phyloP scores from a whole-genome alignment of 2,888 invertebrate species.

The Lithophane semibrunnea region DNA sequence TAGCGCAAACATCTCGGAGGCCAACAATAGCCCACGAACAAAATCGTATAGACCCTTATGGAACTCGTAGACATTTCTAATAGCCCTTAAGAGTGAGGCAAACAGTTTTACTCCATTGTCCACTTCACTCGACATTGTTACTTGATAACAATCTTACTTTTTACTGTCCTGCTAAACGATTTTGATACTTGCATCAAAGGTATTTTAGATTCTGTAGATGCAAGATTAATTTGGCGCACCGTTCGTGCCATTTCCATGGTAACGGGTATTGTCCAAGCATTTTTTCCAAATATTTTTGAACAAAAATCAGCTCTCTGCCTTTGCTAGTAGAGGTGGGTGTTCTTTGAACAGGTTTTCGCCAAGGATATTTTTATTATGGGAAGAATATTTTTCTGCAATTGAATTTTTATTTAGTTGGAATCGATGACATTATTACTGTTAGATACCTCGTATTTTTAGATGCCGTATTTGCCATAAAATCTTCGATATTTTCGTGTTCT shows the following conservation, averaged over 20 bases:
- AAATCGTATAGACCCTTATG: conserved; percentile 73
- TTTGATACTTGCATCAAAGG: conserved; percentile 53
- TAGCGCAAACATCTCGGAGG: conserved; percentile 65
- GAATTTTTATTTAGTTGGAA: conserved; percentile 72
- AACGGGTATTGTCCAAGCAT: conserved; percentile 77
- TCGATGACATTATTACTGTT: conserved; percentile 61
- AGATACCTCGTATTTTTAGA: conserved; percentile 44
- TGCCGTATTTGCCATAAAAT: conserved; percentile 29
- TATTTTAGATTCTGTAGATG: conserved; percentile 48
- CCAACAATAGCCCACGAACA: conserved; percentile 70
- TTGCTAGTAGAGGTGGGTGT: conserved; percentile 42
- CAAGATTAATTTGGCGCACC: conserved; percentile 60
- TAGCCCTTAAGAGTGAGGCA: conserved; percentile 88
- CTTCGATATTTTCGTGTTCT: conserved; percentile 12
- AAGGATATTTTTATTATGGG: conserved; percentile 63
- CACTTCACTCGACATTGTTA: conserved; percentile 84
- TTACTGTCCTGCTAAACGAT: conserved; percentile 54
- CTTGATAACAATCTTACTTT: conserved; percentile 70
- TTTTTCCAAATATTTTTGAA: conserved; percentile 64
- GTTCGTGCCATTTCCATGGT: conserved; percentile 86
- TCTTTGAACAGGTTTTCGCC: conserved; percentile 11
- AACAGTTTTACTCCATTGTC: conserved; percentile 88
- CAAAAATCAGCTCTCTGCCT: conserved; percentile 56
- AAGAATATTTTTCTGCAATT: conserved; percentile 73
- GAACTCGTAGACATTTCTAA: conserved; percentile 86